phyloP scores from a whole-genome alignment of 1,140 invertebrate species.

The Chymomyza costata region DNA sequence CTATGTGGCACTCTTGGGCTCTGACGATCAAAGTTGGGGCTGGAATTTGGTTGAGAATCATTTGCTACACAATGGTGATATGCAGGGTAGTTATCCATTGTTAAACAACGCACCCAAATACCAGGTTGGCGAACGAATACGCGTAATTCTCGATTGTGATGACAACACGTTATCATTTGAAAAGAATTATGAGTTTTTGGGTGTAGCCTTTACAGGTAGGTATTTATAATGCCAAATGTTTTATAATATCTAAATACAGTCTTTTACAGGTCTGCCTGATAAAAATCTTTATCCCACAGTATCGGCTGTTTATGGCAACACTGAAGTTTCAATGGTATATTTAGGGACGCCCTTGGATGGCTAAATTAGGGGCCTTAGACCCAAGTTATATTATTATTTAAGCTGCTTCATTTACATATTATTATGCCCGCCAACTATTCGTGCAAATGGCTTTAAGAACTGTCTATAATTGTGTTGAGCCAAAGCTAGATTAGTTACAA shows the following conservation, averaged over 20 bases:
- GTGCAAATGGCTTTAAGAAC: no score
- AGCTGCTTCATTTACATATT: no score
- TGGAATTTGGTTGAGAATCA: conserved; percentile 99
- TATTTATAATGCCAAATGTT: neutral
- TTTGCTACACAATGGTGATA: conserved; percentile 96
- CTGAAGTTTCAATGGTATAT: conserved; percentile 99
- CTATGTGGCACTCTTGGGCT: conserved; percentile 95
- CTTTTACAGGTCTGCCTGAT: conserved; percentile 88
- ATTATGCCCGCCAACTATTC: no score
- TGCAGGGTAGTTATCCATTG: conserved; percentile 95
- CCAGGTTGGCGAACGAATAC: conserved; percentile 97
- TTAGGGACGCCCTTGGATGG: conserved; percentile 95
- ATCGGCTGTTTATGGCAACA: conserved; percentile 98
- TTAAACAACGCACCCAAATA: conserved; percentile 98
- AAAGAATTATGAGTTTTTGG: conserved; percentile 98
- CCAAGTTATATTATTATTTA: no score
- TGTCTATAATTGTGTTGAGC: no score
- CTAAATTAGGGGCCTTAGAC: no score
- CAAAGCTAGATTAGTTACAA: no score
- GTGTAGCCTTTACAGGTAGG: conserved; percentile 95
- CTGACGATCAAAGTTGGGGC: conserved; percentile 98
- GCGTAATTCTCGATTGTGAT: conserved; percentile 98
- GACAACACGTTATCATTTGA: conserved; percentile 98
- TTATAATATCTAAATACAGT: neutral
- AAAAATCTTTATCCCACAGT: conserved; percentile 96